phyloP scores from a whole-genome alignment of 2,888 invertebrate genomes.

The Coelogynopora nodosa region DNA sequence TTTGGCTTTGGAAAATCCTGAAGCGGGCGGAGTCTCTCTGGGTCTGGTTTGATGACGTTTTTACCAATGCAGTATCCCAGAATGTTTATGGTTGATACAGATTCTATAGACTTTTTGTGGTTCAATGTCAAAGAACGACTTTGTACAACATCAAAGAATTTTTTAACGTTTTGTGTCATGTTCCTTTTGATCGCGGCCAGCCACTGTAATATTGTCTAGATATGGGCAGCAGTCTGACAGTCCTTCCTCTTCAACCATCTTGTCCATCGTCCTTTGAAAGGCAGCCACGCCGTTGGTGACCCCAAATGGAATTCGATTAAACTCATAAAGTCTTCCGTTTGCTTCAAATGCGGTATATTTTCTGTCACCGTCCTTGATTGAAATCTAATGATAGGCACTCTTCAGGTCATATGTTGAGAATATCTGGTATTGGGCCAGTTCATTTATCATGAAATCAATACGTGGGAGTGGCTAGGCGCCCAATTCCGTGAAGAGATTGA shows the following conservation, averaged over 20 bases:
- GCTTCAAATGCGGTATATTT: constrained; percentile 22
- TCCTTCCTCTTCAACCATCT: constrained; percentile 5
- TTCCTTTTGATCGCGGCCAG: not conserved
- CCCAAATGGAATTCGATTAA: not conserved
- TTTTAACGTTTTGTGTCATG: constrained; percentile 24
- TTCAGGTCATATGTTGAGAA: constrained; percentile 29
- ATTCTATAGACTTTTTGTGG: not conserved
- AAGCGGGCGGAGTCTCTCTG: not conserved
- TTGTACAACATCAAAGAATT: constrained; percentile 22
- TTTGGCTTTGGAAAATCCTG: not conserved
- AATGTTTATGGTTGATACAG: not conserved
- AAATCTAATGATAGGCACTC: constrained; percentile 4
- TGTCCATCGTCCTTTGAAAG: not conserved
- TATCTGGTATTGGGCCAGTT: constrained; percentile 7
- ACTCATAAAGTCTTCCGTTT: not conserved
- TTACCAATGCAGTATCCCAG: not conserved
- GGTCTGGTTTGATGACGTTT: not conserved
- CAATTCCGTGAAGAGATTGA: constrained; percentile 12
- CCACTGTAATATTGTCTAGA: constrained; percentile 17
- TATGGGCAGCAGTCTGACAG: not conserved
- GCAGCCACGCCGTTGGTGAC: constrained; percentile 7
- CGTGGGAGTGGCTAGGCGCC: constrained; percentile 37
- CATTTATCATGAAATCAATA: constrained; percentile 13
- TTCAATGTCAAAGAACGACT: constrained; percentile 1
- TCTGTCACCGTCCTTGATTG: not conserved